Evolutionary conservation across 2,797 vertebrate genomes (phyloP).

Genomic region (Sebastes oblongus): DNA sequence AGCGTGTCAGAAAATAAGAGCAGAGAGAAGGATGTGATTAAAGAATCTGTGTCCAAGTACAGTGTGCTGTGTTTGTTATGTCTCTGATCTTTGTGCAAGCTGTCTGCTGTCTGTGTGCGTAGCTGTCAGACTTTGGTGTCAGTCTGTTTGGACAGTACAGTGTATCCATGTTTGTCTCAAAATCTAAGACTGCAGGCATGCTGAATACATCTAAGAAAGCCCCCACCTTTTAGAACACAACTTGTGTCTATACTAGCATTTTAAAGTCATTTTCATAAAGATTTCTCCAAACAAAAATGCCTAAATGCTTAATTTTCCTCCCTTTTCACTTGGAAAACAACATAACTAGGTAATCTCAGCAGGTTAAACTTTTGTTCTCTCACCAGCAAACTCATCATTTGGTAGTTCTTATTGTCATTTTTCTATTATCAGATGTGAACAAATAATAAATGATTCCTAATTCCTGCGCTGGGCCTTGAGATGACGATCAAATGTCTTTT

Average conservation of each 20-base stretch:
- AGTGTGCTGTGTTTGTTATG: background rate
- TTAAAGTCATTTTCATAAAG: background rate
- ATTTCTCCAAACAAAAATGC: background rate
- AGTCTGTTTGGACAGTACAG: background rate
- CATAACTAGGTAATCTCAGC: background rate
- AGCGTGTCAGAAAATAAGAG: background rate
- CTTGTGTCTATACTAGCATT: background rate
- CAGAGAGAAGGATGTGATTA: background rate
- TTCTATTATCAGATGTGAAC: background rate
- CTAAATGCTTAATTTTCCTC: background rate
- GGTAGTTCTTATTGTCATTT: background rate
- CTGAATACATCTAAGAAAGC: background rate
- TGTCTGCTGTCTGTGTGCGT: background rate
- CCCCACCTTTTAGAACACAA: background rate
- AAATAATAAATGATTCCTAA: background rate
- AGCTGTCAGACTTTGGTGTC: background rate
- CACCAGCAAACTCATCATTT: background rate
- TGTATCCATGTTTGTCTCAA: background rate
- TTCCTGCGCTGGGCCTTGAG: background rate
- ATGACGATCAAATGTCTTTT: background rate
- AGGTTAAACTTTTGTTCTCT: background rate
- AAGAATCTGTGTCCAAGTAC: background rate
- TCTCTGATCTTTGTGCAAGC: background rate
- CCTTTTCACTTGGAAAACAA: background rate
- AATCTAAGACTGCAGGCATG: background rate